Evolutionary conservation across 2,113 vertebrate genomes (phyloP).

Genomic region (Callopanchax toddi): DNA sequence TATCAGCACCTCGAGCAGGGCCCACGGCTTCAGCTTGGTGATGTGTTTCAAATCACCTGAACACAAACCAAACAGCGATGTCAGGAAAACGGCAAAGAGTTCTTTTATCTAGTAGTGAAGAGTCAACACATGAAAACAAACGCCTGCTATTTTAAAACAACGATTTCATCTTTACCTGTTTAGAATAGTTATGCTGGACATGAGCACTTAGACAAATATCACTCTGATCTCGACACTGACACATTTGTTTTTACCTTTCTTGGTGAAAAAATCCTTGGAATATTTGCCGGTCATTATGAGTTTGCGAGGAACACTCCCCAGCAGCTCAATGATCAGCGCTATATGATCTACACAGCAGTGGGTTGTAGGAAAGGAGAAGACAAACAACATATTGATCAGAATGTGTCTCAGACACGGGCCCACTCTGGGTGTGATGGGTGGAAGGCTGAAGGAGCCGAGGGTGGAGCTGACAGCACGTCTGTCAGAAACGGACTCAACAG

Average conservation of each 20-base stretch:
- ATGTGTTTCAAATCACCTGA: conserved; percentile 97
- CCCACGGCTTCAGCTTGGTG: conserved; percentile 98
- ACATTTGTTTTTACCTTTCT: conserved; percentile 90
- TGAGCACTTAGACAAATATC: background rate
- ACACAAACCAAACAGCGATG: conserved; percentile 7
- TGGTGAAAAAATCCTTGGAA: conserved; percentile 99
- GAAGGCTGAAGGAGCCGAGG: conserved; percentile 19
- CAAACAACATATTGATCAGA: conserved; percentile 73
- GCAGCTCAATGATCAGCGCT: conserved; percentile 98
- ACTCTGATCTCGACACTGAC: background rate
- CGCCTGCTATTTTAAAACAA: background rate
- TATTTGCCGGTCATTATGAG: conserved; percentile 94
- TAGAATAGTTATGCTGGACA: background rate
- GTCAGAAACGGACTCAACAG: conserved; percentile 2
- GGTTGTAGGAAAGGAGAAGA: conserved; percentile 50
- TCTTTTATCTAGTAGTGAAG: too few species aligned
- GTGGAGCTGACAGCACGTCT: conserved; percentile 35
- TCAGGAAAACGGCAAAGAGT: too few species aligned
- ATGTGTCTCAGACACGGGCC: conserved; percentile 59
- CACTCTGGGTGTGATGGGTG: conserved; percentile 53
- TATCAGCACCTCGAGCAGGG: conserved; percentile 92
- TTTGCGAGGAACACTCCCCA: conserved; percentile 95
- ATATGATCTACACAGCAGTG: conserved; percentile 88
- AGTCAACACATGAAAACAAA: too few species aligned
- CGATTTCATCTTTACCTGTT: background rate